Percentiles rank a stretch among this genome's conserved stretches.
Conservation (phyloP, 2,888 invertebrate species). For the Latheticus oryzae region DNA sequence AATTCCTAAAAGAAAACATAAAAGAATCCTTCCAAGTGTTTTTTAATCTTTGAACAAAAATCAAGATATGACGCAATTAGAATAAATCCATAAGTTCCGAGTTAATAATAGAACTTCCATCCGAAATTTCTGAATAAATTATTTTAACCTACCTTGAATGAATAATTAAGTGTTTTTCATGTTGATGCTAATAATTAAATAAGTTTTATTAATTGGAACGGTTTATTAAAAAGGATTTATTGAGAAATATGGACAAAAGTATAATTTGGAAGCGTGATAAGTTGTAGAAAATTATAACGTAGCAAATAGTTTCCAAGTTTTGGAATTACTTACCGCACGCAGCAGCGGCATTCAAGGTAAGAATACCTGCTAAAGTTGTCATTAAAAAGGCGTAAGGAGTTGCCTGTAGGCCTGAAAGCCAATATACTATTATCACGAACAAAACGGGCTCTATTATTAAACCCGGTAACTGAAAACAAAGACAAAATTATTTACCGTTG, state of each 20-base stretch:
- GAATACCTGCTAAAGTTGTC: conserved; percentile 76
- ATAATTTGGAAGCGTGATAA: conserved; percentile 21
- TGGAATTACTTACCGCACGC: conserved; percentile 76
- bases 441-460: conserved; percentile 84
- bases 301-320: conserved; percentile 7
- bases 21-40: too few species aligned
- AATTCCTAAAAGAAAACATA: conserved; percentile 69
- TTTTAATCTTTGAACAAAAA: too few species aligned
- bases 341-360: conserved; percentile 88
- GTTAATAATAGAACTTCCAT: conserved; percentile 14
- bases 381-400: conserved; percentile 77
- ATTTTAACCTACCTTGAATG: too few species aligned
- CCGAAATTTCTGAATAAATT: too few species aligned
- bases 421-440: conserved; percentile 86
- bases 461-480: conserved; percentile 86
- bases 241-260: conserved; percentile 1
- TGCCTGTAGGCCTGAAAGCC: conserved; percentile 82
- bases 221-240: conserved; percentile 3
- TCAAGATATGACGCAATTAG: conserved; percentile 8
- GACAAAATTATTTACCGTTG: conserved; percentile 46
- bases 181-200: conserved; percentile 2
- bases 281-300: conserved; percentile 12
- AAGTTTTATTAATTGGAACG: conserved; percentile 11
- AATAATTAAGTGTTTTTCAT: background rate
- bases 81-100: conserved; percentile 7